Evolutionary conservation across 2,888 invertebrate species (phyloP), one percentile per base, ranked within the genome.

Genomic region (Byasa hedistus): DNA sequence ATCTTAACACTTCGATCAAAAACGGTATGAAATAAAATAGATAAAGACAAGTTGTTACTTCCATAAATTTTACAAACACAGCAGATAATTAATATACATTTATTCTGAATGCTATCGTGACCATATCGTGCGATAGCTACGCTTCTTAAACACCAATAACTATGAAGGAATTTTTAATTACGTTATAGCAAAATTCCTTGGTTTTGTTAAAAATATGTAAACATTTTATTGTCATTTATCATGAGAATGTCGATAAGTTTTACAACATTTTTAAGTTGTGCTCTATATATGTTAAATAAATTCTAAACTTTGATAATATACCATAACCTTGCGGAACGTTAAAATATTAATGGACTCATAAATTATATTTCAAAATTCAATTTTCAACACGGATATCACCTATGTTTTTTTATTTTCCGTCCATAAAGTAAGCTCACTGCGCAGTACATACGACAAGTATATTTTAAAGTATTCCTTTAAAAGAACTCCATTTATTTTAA

Each of bases 331-430:
- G 65, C 68, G 24, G 65, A 61, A 64, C 62, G 66, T 69, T 61
- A 32, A 56, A 67, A 69, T 70, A 59, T 69, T 68, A 69, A 71
- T 70, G 63, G 68, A 54, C 23, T 54, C 69, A 72, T 72, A 69
- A 71, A 70, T 70, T 70, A 56, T 61, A 62, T 64, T 68, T 39
- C 3, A 39, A 39, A 15, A 39, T 39, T 39, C 15, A 39, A 39
- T 39, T 39, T 17, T 39, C 15, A 39, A 39, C 66, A 68, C 70
- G 72, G 71, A 73, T 71, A 71, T 51, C 61, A 65, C 57, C 61
- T 64, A 60, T 59, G 56, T 64, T 5, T 21, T 8, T n/a, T 51
- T 51, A 21, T 39, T 15, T 39, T 39, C 10, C 12, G 12, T 12
- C 10, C 1, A 39, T 12, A 39, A 39, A 15, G 39, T 39, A 32